Conservation (phyloP, 2,888 invertebrate genomes). For the Papilio elwesi region DNA sequence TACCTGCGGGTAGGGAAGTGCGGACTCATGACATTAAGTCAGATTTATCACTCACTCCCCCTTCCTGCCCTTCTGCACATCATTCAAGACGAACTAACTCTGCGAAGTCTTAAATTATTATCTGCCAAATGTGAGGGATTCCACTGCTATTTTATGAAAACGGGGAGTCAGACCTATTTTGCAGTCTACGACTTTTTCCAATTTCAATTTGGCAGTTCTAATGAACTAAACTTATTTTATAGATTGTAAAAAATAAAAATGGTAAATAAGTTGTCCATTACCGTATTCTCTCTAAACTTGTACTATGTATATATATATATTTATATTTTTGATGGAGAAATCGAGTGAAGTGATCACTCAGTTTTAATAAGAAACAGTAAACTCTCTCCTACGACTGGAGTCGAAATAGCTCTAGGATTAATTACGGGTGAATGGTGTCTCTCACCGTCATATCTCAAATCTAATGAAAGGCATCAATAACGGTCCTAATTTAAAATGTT, state of each 20-base stretch:
- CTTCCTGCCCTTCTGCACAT: slow-evolving; percentile 60
- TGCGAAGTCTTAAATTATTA: slow-evolving; percentile 36
- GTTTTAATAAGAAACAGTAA: not conserved
- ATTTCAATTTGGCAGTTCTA: no score
- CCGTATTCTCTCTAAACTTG: no score
- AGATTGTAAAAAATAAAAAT: no score
- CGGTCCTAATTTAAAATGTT: slow-evolving; percentile 1
- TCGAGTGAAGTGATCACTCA: not conserved
- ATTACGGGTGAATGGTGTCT: slow-evolving; percentile 1
- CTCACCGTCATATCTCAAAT: slow-evolving; percentile 4
- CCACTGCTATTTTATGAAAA: not conserved
- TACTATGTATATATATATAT: no score
- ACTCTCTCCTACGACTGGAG: not conserved
- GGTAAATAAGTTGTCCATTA: no score
- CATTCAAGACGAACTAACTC: slow-evolving; percentile 51
- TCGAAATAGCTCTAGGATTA: slow-evolving; percentile 9
- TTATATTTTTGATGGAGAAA: no score
- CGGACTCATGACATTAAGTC: slow-evolving; percentile 69
- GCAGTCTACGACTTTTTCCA: not conserved
- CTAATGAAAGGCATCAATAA: slow-evolving; percentile 14
- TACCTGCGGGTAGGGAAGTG: slow-evolving; percentile 62
- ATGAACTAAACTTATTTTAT: no score
- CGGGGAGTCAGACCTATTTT: not conserved
- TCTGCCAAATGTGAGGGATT: slow-evolving; percentile 33
- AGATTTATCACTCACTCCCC: slow-evolving; percentile 71